A percentile compares a stretch with the other conserved stretches of the same genome.
phyloP scores from a whole-genome alignment of 2,113 vertebrate genomes.

The Archocentrus centrarchus region DNA sequence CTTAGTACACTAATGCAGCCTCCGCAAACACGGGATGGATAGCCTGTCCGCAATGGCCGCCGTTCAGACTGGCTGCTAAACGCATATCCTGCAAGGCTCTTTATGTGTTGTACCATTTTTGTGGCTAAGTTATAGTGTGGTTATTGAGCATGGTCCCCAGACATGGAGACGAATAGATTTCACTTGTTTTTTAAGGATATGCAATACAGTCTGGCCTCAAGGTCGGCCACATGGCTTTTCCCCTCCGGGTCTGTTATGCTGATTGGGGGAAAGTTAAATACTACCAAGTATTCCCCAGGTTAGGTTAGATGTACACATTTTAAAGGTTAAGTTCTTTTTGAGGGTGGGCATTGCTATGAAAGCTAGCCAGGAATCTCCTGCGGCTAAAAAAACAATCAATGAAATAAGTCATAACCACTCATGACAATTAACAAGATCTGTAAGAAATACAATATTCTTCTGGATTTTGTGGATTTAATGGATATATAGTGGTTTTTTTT shows the following conservation, averaged over 20 bases:
- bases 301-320: conserved; percentile 31
- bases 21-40: conserved; percentile 47
- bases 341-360: conserved; percentile 27
- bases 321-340: conserved; percentile 48
- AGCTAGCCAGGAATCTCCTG: conserved; percentile 27
- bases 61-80: conserved; percentile 43
- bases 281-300: conserved; percentile 30
- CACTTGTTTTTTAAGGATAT: conserved; percentile 23
- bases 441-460: conserved; percentile 10
- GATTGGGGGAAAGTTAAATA: conserved; percentile 39
- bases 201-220: conserved; percentile 35
- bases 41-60: conserved; percentile 47
- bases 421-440: conserved; percentile 1
- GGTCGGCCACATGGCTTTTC: conserved; percentile 30
- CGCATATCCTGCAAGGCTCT: conserved; percentile 46
- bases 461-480: conserved; percentile 16
- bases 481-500: not conserved
- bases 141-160: conserved; percentile 36
- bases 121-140: conserved; percentile 41
- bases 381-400: conserved; percentile 26
- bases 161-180: conserved; percentile 48
- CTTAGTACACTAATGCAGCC: conserved; percentile 47
- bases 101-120: conserved; percentile 30
- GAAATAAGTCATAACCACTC: conserved; percentile 23
- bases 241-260: conserved; percentile 26